These are phyloP conservation scores for Drosophila takahashii DNA, from an alignment of 1,140 invertebrate species.

Conservation along the genomic window DNA sequence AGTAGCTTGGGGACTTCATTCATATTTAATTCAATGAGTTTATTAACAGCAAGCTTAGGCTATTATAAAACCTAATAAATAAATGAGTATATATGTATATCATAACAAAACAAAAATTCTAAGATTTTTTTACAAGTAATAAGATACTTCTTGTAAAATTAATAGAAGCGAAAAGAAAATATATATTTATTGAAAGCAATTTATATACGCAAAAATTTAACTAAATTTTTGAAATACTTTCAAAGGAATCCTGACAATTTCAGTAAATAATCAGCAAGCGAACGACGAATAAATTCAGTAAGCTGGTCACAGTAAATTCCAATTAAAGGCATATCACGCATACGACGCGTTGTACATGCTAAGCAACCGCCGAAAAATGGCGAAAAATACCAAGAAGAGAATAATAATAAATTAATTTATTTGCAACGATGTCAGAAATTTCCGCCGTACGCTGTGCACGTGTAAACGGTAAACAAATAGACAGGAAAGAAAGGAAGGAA, in stretches of 20 bases:
- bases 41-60: background rate
- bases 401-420: conserved; percentile 82
- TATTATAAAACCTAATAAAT: background rate
- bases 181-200: conserved; percentile 2
- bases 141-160: no score
- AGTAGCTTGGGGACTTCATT: background rate
- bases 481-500: background rate
- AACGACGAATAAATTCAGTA: conserved; percentile 21
- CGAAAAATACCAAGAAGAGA: conserved; percentile 36
- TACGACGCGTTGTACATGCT: conserved; percentile 69
- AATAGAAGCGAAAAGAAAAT: background rate
- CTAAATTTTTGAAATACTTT: conserved; percentile 2
- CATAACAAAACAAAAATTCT: no score
- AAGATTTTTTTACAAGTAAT: no score
- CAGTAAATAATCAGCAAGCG: conserved; percentile 13
- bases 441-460: conserved; percentile 43
- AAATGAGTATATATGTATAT: no score
- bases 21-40: background rate
- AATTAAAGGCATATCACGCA: conserved; percentile 78
- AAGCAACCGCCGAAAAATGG: conserved; percentile 54
- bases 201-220: conserved; percentile 2
- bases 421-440: conserved; percentile 71
- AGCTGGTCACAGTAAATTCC: conserved; percentile 67
- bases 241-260: conserved; percentile 1
- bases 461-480: conserved; percentile 47